Evolutionary conservation across 1,140 invertebrate genomes (phyloP).

Genomic region (Ceratoteleas bidentatus): DNA sequence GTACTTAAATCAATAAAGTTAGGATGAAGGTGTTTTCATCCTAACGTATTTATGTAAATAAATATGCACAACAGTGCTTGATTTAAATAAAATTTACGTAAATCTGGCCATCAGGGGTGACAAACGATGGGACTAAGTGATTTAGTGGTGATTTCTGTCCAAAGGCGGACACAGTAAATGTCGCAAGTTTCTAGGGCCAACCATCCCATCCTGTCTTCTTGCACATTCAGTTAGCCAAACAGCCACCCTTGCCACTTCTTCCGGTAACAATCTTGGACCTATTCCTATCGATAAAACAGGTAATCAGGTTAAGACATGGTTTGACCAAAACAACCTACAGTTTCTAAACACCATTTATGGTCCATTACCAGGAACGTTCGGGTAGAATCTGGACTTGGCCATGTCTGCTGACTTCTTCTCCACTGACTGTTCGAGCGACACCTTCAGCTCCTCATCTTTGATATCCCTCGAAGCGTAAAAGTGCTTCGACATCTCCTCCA

Average conservation of each 20-base stretch:
- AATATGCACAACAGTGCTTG: too few species aligned
- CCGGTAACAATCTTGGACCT: conserved; percentile 70
- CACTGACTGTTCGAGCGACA: not conserved
- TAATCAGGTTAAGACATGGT: too few species aligned
- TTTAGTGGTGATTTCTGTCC: conserved; percentile 57
- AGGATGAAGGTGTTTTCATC: too few species aligned
- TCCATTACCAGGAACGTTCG: conserved; percentile 72
- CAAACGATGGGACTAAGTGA: not conserved
- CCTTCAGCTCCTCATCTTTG: not conserved
- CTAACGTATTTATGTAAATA: too few species aligned
- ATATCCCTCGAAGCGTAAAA: not conserved
- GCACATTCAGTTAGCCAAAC: conserved; percentile 78
- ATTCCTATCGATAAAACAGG: conserved; percentile 67
- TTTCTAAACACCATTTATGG: not conserved
- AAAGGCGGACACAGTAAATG: conserved; percentile 77
- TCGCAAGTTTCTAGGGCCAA: conserved; percentile 78
- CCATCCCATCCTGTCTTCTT: conserved; percentile 76
- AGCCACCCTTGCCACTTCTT: conserved; percentile 73
- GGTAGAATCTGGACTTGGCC: conserved; percentile 56
- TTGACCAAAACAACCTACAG: not conserved
- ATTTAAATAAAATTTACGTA: too few species aligned
- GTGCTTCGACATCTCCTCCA: conserved; percentile 20
- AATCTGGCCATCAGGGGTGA: too few species aligned
- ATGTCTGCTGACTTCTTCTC: conserved; percentile 19
- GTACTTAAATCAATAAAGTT: too few species aligned